Conservation (phyloP, 2,113 vertebrate species). For the Nesogale talazaci region DNA sequence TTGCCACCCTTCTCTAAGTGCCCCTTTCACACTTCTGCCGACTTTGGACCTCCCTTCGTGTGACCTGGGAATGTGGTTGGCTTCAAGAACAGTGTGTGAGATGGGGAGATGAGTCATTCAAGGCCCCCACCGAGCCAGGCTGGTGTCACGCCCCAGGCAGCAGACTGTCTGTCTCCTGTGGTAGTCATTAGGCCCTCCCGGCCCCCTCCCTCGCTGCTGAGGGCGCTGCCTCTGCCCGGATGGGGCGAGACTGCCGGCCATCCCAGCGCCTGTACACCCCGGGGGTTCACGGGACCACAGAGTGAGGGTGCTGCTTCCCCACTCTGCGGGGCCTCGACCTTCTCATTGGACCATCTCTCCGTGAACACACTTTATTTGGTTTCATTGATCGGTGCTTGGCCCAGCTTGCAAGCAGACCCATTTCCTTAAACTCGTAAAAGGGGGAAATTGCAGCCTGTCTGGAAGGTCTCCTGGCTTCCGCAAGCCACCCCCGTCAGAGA, state of each 20-base stretch:
- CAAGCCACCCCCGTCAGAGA: background rate
- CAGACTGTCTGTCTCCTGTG: slow-evolving; percentile 51
- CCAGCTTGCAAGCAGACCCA: background rate
- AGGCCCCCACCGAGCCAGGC: background rate
- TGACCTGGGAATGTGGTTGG: background rate
- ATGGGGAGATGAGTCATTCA: background rate
- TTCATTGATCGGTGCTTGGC: slow-evolving; percentile 50
- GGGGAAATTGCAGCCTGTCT: slow-evolving; percentile 35
- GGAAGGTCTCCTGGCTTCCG: slow-evolving; percentile 44
- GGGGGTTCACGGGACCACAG: slow-evolving; percentile 55
- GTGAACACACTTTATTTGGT: slow-evolving; percentile 37
- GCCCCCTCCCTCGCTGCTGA: background rate
- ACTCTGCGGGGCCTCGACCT: slow-evolving; percentile 34
- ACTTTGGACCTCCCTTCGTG: background rate
- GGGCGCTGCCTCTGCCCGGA: background rate
- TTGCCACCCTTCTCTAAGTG: background rate
- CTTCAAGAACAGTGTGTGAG: slow-evolving; percentile 19
- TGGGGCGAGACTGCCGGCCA: background rate
- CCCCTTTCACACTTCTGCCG: background rate
- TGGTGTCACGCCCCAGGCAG: background rate
- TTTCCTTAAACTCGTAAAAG: slow-evolving; percentile 49
- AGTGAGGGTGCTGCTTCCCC: background rate
- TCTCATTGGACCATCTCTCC: background rate
- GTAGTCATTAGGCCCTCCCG: background rate
- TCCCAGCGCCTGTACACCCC: background rate